Evolutionary conservation across 2,113 vertebrate species (phyloP).

Genomic region (Nansenia antarctica): DNA sequence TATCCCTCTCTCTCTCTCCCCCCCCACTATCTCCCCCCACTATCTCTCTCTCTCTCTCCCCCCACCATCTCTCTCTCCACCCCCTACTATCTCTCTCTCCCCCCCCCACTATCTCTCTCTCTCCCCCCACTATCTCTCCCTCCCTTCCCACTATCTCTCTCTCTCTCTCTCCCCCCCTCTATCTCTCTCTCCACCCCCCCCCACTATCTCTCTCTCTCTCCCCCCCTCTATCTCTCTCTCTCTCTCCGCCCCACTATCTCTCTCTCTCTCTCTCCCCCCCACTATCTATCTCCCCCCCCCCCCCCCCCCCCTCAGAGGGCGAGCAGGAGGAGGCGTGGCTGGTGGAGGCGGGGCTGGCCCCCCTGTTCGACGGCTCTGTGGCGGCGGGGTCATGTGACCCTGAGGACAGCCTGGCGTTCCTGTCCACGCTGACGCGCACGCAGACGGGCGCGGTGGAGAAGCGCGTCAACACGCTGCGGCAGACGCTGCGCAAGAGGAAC

Average conservation of each 20-base stretch:
- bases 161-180: no score
- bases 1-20: neutral
- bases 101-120: no score
- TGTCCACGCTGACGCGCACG: conserved; percentile 89
- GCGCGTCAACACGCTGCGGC: conserved; percentile 83
- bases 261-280: neutral
- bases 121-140: no score
- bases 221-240: no score
- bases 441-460: conserved; percentile 90
- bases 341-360: conserved; percentile 89
- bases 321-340: conserved; percentile 97
- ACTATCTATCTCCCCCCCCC: neutral
- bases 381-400: no score
- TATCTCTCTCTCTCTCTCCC: neutral
- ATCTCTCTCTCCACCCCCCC: no score
- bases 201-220: no score
- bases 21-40: no score
- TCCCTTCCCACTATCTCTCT: neutral
- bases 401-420: conserved; percentile 83
- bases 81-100: no score
- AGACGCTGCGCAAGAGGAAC: conserved; percentile 90
- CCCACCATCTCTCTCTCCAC: neutral
- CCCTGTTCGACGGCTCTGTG: conserved; percentile 81
- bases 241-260: no score
- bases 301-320: conserved; percentile 76